Percentiles rank a stretch among this genome's conserved stretches.
These are phyloP conservation scores for Polypedilum pembai DNA, from an alignment of 1,140 invertebrate species.

Conservation along the genomic window DNA sequence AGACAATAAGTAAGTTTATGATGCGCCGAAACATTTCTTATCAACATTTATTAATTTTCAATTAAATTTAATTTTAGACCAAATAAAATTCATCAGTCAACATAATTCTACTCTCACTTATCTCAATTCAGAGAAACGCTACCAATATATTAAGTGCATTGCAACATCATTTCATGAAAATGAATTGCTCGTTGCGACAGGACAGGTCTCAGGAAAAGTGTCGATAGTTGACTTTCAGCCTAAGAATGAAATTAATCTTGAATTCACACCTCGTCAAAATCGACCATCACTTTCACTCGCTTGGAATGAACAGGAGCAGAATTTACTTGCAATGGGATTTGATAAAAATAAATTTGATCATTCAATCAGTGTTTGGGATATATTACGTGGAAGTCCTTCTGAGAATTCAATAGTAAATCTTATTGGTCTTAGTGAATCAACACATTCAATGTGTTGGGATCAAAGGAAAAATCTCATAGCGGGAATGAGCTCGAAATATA, in stretches of 20 bases:
- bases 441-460: conserved; percentile 81
- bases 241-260: conserved; percentile 44
- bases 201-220: conserved; percentile 78
- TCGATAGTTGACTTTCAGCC: conserved; percentile 70
- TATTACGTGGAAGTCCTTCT: conserved; percentile 42
- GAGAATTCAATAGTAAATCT: conserved; percentile 34
- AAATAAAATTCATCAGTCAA: conserved; percentile 25
- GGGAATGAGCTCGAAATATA: conserved; percentile 81
- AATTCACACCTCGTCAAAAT: conserved; percentile 59
- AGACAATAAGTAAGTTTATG: neutral
- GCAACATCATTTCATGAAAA: conserved; percentile 39
- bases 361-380: conserved; percentile 75
- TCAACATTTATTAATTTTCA: neutral
- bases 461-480: conserved; percentile 61
- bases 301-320: conserved; percentile 80
- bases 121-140: conserved; percentile 39
- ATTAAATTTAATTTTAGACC: conserved; percentile 9
- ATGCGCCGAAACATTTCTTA: neutral
- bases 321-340: conserved; percentile 74
- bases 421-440: conserved; percentile 69
- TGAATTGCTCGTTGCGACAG: conserved; percentile 74
- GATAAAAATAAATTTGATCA: conserved; percentile 80
- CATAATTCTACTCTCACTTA: conserved; percentile 38
- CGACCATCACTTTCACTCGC: conserved; percentile 78
- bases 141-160: conserved; percentile 41